These are phyloP conservation scores for Drosophila neutralis DNA, from an alignment of 2,888 invertebrate species.

Conservation along the genomic window DNA sequence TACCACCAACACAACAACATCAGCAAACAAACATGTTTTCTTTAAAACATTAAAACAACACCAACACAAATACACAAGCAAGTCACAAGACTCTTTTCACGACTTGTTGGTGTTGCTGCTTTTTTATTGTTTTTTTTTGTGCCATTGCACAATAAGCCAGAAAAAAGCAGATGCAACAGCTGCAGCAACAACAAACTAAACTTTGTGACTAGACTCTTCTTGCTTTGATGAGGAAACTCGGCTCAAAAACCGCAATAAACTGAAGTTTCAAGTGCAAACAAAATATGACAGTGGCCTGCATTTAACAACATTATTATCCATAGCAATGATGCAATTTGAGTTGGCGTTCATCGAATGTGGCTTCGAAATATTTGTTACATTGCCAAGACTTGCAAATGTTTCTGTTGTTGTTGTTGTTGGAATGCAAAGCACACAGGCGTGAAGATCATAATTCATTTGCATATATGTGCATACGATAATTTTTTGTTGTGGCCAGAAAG, in stretches of 20 bases:
- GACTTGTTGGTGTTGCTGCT: constrained; percentile 33
- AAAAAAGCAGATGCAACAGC: constrained; percentile 47
- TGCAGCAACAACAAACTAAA: constrained; percentile 6
- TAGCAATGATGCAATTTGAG: constrained; percentile 57
- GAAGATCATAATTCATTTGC: constrained; percentile 78
- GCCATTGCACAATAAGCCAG: constrained; percentile 63
- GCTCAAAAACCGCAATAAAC: constrained; percentile 32
- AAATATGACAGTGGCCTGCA: constrained; percentile 64
- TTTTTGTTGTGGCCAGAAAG: constrained; percentile 59
- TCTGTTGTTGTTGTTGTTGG: constrained; percentile 25
- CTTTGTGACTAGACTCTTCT: constrained; percentile 20
- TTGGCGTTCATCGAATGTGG: constrained; percentile 54
- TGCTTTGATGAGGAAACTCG: constrained; percentile 31
- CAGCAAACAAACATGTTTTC: constrained; percentile 46
- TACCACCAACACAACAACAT: constrained; percentile 64
- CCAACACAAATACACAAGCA: constrained; percentile 34
- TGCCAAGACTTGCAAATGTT: constrained; percentile 64
- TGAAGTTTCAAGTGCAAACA: constrained; percentile 70
- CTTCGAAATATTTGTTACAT: constrained; percentile 74
- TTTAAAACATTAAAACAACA: constrained; percentile 42
- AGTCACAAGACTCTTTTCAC: constrained; percentile 61
- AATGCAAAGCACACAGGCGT: constrained; percentile 60
- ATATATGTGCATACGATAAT: constrained; percentile 27
- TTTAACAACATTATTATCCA: constrained; percentile 34
- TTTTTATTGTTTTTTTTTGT: constrained; percentile 31